phyloP scores from a whole-genome alignment of 2,113 vertebrate genomes.

The Struthio camelus region DNA sequence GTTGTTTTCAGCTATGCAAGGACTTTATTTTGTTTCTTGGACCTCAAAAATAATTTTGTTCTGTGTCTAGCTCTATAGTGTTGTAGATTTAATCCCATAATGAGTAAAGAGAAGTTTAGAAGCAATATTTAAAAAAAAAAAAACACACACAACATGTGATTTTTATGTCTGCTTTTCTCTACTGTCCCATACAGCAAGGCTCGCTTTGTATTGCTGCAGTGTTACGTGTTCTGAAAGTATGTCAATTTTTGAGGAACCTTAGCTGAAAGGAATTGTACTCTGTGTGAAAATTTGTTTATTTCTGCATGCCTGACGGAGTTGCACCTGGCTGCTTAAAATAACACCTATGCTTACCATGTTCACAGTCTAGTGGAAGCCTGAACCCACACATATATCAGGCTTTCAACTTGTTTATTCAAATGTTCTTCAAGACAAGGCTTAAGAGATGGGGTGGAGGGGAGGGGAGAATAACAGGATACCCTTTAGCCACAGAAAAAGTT shows the following conservation, averaged over 20 bases:
- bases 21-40: background rate
- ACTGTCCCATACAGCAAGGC: too few species aligned
- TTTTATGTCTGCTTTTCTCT: background rate
- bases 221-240: fast-evolving
- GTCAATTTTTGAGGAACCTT: background rate
- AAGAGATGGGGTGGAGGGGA: background rate
- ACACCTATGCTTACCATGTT: background rate
- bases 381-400: background rate
- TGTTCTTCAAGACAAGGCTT: background rate
- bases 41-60: background rate
- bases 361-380: background rate
- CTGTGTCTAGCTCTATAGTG: background rate
- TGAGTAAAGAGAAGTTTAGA: background rate
- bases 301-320: background rate
- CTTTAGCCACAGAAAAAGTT: background rate
- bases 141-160: background rate
- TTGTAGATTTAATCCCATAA: background rate
- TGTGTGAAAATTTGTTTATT: background rate
- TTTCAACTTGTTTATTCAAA: background rate
- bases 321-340: background rate
- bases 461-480: too few species aligned
- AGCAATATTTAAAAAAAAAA: background rate
- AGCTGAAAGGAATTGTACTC: background rate
- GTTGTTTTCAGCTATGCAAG: background rate
- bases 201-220: background rate